phyloP scores from a whole-genome alignment of 2,888 invertebrate species.

The Pyrgus malvae region DNA sequence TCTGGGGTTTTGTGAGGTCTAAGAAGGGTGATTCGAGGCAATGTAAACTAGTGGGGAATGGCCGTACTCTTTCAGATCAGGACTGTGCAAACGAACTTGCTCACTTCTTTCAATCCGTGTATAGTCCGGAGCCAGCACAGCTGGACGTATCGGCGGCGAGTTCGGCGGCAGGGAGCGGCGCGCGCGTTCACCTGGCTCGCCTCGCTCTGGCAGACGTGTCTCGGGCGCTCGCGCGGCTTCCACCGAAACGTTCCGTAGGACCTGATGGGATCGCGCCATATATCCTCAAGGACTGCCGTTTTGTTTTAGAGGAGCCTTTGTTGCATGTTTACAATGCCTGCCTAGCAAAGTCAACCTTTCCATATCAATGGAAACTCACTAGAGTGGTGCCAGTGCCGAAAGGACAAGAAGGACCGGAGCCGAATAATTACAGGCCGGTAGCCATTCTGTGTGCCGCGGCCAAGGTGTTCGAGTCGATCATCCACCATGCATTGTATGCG shows the following conservation, averaged over 20 bases:
- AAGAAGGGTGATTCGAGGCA: background rate
- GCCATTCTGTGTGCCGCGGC: conserved; percentile 15
- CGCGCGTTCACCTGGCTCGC: background rate
- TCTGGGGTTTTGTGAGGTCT: background rate
- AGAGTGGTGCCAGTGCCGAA: conserved; percentile 28
- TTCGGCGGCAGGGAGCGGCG: background rate
- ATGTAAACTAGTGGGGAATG: background rate
- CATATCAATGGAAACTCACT: conserved; percentile 25
- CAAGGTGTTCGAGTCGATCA: conserved; percentile 19
- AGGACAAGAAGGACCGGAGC: conserved; percentile 5
- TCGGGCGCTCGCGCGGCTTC: conserved; percentile 11
- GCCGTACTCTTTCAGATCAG: background rate
- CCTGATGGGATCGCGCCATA: conserved; percentile 32
- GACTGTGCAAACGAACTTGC: background rate
- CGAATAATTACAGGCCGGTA: conserved; percentile 8
- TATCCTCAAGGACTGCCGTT: conserved; percentile 23
- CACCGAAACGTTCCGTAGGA: conserved; percentile 27
- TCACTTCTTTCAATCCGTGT: background rate
- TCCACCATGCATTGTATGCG: conserved; percentile 11
- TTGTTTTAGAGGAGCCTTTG: conserved; percentile 15
- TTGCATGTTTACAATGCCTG: conserved; percentile 23
- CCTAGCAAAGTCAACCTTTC: conserved; percentile 3
- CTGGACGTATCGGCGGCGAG: conserved; percentile 1
- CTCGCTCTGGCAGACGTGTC: background rate
- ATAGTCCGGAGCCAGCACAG: background rate